Conservation (phyloP, 2,797 vertebrate genomes). For the Salmo trutta region DNA sequence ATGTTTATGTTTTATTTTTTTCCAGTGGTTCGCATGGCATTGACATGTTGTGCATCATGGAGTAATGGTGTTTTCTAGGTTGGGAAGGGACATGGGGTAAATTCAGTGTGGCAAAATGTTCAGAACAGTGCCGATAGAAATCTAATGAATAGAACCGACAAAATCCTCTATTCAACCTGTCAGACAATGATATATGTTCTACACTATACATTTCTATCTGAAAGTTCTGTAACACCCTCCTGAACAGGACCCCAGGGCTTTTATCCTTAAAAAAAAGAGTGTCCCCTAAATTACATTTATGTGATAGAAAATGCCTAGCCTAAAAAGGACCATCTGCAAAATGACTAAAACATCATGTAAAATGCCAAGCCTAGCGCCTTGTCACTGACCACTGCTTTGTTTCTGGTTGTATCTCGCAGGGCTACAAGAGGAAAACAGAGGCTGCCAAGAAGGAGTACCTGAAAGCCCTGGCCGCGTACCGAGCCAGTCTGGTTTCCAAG, state of each 20-base stretch:
- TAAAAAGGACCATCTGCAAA: neutral
- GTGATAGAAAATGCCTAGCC: neutral
- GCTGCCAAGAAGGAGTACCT: constrained; percentile 99
- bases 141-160: neutral
- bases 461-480: constrained; percentile 97
- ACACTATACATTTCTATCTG: neutral
- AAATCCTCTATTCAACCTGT: neutral
- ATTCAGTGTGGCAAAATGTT: neutral
- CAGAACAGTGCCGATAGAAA: no score
- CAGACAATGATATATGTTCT: no score
- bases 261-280: neutral
- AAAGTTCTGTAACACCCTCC: neutral
- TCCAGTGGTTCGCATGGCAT: neutral
- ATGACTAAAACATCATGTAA: neutral
- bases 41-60: neutral
- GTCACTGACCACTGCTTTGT: constrained; percentile 39
- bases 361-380: neutral
- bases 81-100: neutral
- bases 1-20: neutral
- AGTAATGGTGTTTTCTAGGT: neutral
- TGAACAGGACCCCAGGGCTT: neutral
- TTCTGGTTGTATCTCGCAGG: constrained; percentile 79
- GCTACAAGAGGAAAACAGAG: constrained; percentile 99
- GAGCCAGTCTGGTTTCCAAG: constrained; percentile 99
- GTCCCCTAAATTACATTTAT: no score